phyloP scores from a whole-genome alignment of 2,797 vertebrate genomes.

The Cyprinodon diabolis region DNA sequence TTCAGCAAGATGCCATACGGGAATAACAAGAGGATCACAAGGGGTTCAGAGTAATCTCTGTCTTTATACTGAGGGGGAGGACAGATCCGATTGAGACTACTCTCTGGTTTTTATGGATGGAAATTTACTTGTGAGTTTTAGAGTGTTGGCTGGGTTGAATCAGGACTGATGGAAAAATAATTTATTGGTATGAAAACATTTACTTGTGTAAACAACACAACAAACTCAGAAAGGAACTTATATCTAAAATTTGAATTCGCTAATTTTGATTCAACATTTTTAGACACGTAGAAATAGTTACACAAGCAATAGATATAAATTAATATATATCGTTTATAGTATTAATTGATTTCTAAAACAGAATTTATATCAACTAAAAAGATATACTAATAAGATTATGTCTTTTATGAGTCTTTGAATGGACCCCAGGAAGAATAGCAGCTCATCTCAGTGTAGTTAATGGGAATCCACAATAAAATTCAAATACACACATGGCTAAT shows the following conservation, averaged over 20 bases:
- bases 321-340: neutral
- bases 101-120: conserved; percentile 16
- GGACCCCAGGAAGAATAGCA: too few relatives aligned
- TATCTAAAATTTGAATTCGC: neutral
- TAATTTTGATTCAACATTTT: neutral
- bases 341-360: too few relatives aligned
- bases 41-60: conserved; percentile 23
- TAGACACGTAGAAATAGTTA: neutral
- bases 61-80: neutral
- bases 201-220: too few relatives aligned
- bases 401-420: too few relatives aligned
- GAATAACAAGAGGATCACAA: conserved; percentile 57
- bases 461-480: too few relatives aligned
- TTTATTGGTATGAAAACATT: neutral
- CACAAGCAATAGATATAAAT: neutral
- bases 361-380: too few relatives aligned
- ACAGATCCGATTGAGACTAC: neutral
- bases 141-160: neutral
- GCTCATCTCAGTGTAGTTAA: too few relatives aligned
- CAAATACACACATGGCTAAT: too few relatives aligned
- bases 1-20: conserved; percentile 65
- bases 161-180: neutral
- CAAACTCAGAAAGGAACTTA: too few relatives aligned
- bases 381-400: too few relatives aligned
- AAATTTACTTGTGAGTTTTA: conserved; percentile 26